phyloP scores from a whole-genome alignment of 2,797 vertebrate genomes.

The Peromyscus aztecus region DNA sequence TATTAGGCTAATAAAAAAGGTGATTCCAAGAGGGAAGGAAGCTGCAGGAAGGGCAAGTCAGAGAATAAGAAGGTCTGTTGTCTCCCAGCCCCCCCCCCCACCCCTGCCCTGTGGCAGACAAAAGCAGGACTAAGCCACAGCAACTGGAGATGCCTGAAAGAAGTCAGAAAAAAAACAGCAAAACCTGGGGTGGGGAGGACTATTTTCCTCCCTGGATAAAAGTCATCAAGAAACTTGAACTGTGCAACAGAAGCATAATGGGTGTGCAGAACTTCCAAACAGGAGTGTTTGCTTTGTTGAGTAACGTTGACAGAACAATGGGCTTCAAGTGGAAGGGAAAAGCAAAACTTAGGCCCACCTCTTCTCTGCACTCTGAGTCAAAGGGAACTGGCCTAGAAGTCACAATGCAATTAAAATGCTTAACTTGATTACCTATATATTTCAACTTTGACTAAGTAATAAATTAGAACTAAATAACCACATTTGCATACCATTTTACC shows the following conservation, averaged over 20 bases:
- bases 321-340: neutral
- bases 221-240: conserved; percentile 3
- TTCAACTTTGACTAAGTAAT: conserved; percentile 62
- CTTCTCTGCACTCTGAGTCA: conserved; percentile 59
- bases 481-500: conserved; percentile 84
- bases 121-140: neutral
- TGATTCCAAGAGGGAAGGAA: neutral
- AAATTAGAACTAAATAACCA: conserved; percentile 52
- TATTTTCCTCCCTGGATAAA: neutral
- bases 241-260: neutral
- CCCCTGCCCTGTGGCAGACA: neutral
- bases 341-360: neutral
- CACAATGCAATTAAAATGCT: conserved; percentile 70
- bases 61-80: neutral
- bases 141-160: neutral
- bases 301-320: conserved; percentile 34
- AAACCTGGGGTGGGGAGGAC: neutral
- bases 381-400: conserved; percentile 64
- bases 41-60: neutral
- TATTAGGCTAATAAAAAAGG: neutral
- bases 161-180: neutral
- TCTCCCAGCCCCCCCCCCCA: too few relatives aligned
- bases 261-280: neutral
- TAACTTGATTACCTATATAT: conserved; percentile 65
- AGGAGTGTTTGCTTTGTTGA: conserved; percentile 6